These are phyloP conservation scores for Limnephilus rhombicus DNA, from an alignment of 2,888 invertebrate species.

Conservation along the genomic window DNA sequence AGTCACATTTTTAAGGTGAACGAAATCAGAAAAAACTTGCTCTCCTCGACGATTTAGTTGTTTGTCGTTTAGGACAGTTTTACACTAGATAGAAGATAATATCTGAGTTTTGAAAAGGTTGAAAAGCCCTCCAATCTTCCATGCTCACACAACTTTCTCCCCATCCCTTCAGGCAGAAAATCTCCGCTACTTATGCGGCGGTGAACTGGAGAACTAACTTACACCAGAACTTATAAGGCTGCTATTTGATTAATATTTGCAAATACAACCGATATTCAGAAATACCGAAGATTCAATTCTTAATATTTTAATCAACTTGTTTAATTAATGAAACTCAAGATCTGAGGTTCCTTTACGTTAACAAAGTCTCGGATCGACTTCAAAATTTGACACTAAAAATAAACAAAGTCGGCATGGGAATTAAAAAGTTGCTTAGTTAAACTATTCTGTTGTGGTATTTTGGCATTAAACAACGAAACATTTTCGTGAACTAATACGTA, in stretches of 20 bases:
- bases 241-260: neutral
- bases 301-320: neutral
- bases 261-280: neutral
- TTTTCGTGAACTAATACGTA: no score
- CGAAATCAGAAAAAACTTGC: no score
- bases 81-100: no score
- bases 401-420: neutral
- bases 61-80: no score
- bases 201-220: neutral
- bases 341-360: neutral
- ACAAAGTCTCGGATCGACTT: neutral
- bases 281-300: neutral
- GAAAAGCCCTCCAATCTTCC: neutral
- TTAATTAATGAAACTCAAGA: neutral
- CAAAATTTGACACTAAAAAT: neutral
- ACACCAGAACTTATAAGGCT: neutral
- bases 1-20: no score
- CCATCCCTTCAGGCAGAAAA: constrained; percentile 1
- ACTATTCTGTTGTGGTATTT: no score
- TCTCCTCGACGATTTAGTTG: no score
- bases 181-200: neutral
- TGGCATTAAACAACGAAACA: no score
- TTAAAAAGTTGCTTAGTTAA: no score
- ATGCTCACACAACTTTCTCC: neutral
- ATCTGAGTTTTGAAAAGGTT: neutral